Evolutionary conservation across 1,140 invertebrate genomes (phyloP), one percentile per base, ranked within the genome.

Genomic region (Drosophila ambigua): DNA sequence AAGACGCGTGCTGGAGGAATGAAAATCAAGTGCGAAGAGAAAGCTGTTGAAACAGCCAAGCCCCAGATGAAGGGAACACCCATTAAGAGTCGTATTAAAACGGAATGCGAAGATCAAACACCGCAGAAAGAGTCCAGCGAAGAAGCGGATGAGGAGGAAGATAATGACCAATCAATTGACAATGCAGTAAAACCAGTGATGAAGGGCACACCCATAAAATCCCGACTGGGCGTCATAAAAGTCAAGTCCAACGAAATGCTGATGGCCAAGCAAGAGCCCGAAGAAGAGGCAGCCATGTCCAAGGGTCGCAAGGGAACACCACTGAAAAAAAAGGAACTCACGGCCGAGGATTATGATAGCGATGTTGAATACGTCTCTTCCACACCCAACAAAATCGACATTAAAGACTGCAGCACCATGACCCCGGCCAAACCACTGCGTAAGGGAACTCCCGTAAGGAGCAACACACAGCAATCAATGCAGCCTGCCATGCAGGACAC

Each of bases 401-500:
- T 79, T 2, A 8, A 50, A 5, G 54, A 45, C 2, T 71, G 64
- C 11, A 24, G 41, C n/a, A 60, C 78, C 1, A 31, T 31, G 31
- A 31, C 31, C 7, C 31, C 31, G 31, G n/a, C 62, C 16, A 82
- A 71, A 11, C 51, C 77, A 0, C 45, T 60, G n/a, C 77, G 61
- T 13, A 83, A 84, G 45, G 72, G 59, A 1, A 84, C 80, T 9
- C 72, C 80, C n/a, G 54, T 66, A 0, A 55, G 53, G 6, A 26
- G 31, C 8, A 9, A 31, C 8, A 8, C 31, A 8, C 31, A 31
- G 7, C 28, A 2, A 8, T 31, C 28, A 8, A 8, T 31, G 7
- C 28, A 51, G 44, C 5, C 45, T 0, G 7, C 24, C 1, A 24
- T 58, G 3, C 52, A 57, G 23, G 66, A 76, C 0, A 6, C 24